These are phyloP conservation scores for Ditula angustiorana DNA, from an alignment of 2,888 invertebrate species.

Conservation along the genomic window DNA sequence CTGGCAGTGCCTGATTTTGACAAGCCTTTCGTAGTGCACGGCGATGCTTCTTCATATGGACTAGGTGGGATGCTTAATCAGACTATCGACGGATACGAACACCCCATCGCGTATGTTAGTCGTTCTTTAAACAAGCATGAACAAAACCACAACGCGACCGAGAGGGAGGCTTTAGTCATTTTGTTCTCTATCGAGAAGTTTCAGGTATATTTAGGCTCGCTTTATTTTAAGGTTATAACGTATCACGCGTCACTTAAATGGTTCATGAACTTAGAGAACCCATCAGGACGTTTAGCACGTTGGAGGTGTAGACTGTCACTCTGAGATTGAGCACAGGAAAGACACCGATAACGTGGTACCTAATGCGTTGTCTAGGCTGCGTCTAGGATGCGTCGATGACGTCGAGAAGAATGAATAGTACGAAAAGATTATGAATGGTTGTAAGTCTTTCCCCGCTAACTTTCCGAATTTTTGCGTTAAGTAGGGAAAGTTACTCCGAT, in stretches of 20 bases:
- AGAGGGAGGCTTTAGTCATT: background rate
- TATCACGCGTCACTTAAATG: too few species aligned
- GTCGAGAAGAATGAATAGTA: constrained; percentile 42
- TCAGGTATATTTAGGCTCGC: background rate
- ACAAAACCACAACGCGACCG: too few species aligned
- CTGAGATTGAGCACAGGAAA: constrained; percentile 14
- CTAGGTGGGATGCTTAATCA: too few species aligned
- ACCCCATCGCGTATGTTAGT: too few species aligned
- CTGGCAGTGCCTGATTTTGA: too few species aligned
- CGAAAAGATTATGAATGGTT: constrained; percentile 43
- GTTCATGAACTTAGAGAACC: constrained; percentile 23
- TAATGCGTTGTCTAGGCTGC: constrained; percentile 10
- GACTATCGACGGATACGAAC: too few species aligned
- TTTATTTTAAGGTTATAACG: constrained; percentile 18
- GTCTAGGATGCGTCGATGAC: too few species aligned
- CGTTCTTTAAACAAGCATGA: too few species aligned
- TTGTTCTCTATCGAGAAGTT: background rate
- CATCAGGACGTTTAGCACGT: constrained; percentile 22
- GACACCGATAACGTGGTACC: constrained; percentile 26
- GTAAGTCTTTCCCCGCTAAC: constrained; percentile 28
- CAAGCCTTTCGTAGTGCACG: too few species aligned
- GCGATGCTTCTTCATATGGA: too few species aligned
- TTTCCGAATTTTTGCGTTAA: constrained; percentile 42
- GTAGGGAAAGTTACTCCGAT: constrained; percentile 40
- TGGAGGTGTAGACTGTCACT: constrained; percentile 20